Conservation (phyloP, 2,797 vertebrate genomes). For the Acrossocheilus fasciatus region DNA sequence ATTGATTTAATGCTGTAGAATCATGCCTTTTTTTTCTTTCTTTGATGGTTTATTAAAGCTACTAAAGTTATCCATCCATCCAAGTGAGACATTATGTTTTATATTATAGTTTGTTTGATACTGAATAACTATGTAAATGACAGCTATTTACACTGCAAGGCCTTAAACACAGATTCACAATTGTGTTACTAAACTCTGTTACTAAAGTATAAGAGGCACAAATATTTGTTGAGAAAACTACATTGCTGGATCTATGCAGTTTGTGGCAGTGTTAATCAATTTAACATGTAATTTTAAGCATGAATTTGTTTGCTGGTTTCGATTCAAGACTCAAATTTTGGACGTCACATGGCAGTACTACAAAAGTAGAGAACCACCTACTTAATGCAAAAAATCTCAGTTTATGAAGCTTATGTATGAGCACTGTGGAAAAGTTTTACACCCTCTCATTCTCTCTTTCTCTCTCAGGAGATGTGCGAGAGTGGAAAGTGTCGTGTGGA, state of each 20-base stretch:
- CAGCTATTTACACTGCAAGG: neutral
- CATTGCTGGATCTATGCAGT: neutral
- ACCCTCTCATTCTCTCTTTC: neutral
- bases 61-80: neutral
- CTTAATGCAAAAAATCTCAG: neutral
- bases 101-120: neutral
- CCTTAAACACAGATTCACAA: neutral
- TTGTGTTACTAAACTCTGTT: neutral
- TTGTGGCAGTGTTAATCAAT: neutral
- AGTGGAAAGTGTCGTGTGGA: slow-evolving; percentile 72
- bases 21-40: too few species aligned
- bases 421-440: neutral
- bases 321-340: too few species aligned
- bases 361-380: neutral
- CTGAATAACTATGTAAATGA: neutral
- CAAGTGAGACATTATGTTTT: neutral
- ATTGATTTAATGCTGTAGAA: neutral
- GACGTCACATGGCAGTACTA: too few species aligned
- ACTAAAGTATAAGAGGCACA: neutral
- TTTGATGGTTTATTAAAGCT: neutral
- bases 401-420: neutral
- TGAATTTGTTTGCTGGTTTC: neutral
- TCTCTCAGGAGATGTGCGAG: slow-evolving; percentile 83
- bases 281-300: neutral
- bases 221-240: neutral